phyloP scores from a whole-genome alignment of 2,797 vertebrate genomes.

The Mus spretus region DNA sequence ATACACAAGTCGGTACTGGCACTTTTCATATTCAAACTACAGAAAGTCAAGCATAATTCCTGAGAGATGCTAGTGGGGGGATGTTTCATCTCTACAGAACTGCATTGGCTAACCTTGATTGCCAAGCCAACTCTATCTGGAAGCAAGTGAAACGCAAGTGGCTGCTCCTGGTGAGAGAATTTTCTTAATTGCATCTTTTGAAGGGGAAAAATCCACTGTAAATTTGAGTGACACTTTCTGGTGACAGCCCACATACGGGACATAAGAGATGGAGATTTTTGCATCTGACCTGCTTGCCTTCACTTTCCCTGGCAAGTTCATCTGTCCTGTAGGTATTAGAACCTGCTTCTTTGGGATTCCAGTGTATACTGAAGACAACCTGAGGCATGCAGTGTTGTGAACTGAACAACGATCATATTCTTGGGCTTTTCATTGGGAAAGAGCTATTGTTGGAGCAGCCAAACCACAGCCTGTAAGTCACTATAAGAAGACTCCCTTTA shows the following conservation, averaged over 20 bases:
- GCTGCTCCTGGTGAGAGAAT: not conserved
- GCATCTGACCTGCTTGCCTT: not conserved
- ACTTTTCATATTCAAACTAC: not conserved
- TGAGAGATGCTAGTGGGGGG: not conserved
- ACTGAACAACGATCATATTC: not conserved
- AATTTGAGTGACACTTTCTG: not conserved
- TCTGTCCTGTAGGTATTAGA: not conserved
- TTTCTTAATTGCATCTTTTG: not conserved
- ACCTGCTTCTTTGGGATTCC: not conserved
- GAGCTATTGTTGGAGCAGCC: not conserved
- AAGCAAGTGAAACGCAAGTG: not conserved
- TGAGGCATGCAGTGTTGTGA: not conserved
- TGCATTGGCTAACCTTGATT: not conserved
- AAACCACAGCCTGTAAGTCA: not conserved
- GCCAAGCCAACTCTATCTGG: not conserved
- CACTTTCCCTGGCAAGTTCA: not conserved
- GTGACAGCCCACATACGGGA: not conserved
- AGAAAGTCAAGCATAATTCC: slow-evolving; percentile 37
- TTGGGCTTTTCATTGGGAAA: not conserved
- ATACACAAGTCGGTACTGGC: not conserved
- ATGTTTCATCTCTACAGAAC: not conserved
- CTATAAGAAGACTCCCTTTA: not conserved
- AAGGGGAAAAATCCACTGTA: not conserved
- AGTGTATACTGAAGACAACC: not conserved
- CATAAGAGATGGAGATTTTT: not conserved